phyloP scores from a whole-genome alignment of 2,888 invertebrate species.

The Acrobasis consociella region DNA sequence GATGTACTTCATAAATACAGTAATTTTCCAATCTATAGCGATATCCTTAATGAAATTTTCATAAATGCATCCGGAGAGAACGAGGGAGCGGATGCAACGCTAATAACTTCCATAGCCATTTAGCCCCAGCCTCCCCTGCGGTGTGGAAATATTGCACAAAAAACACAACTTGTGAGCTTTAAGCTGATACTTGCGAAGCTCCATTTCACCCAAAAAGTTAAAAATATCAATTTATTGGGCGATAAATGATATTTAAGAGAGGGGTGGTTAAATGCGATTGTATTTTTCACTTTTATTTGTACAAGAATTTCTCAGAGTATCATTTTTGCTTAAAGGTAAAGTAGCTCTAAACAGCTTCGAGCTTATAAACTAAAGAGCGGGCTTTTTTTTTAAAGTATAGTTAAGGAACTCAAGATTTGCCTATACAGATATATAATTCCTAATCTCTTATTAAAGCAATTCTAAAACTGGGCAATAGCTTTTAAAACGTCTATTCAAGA shows the following conservation, averaged over 20 bases:
- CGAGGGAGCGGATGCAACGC: constrained; percentile 15
- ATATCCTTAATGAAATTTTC: constrained; percentile 18
- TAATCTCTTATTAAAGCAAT: no score
- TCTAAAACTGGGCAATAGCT: no score
- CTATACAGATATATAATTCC: no score
- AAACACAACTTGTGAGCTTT: constrained; percentile 24
- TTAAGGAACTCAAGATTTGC: no score
- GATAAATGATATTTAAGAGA: constrained; percentile 41
- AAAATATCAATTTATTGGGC: constrained; percentile 56
- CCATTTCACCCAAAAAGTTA: constrained; percentile 46
- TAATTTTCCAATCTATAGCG: constrained; percentile 8
- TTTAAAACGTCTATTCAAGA: no score
- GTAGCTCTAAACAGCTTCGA: no score
- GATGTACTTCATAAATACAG: no score
- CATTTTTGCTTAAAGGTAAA: no score
- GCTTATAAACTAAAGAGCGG: no score
- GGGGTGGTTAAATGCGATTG: background rate
- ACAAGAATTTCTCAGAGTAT: no score
- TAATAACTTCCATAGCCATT: constrained; percentile 18
- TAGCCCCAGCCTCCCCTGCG: constrained; percentile 17
- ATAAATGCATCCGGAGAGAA: constrained; percentile 17
- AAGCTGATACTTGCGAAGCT: constrained; percentile 48
- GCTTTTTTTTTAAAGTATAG: no score
- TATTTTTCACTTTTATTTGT: background rate
- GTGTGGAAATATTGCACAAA: constrained; percentile 13